Conservation (phyloP, 2,797 vertebrate species). For the Tinamus major region DNA sequence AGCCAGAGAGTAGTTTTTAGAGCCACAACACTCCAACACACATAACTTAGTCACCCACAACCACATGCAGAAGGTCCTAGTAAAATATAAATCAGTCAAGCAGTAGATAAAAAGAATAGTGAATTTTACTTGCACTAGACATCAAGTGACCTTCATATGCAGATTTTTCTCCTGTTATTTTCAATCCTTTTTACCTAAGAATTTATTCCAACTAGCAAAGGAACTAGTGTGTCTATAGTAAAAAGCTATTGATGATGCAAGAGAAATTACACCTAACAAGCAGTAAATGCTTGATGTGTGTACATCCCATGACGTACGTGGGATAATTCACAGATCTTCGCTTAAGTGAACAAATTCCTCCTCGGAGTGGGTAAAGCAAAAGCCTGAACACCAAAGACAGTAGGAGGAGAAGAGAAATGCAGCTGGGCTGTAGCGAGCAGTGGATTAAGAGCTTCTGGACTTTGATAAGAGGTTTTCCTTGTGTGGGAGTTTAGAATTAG, state of each 20-base stretch:
- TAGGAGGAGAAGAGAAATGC: background rate
- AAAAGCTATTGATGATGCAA: background rate
- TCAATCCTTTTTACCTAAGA: background rate
- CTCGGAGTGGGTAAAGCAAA: background rate
- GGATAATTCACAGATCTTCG: background rate
- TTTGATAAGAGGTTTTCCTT: background rate
- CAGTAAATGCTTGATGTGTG: background rate
- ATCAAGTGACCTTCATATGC: background rate
- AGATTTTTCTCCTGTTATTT: background rate
- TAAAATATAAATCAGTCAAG: slow-evolving; percentile 21
- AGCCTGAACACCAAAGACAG: background rate
- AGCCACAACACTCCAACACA: background rate
- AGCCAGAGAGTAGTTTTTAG: slow-evolving; percentile 23
- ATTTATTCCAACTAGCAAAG: background rate
- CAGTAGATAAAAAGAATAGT: slow-evolving; percentile 29
- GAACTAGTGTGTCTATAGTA: background rate
- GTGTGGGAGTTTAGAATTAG: background rate
- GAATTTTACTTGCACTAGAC: background rate
- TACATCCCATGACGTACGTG: background rate
- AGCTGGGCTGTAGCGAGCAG: background rate
- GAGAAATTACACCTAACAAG: background rate
- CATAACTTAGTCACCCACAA: slow-evolving; percentile 32
- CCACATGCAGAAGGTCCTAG: slow-evolving; percentile 16
- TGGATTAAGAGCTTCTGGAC: background rate
- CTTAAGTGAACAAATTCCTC: background rate